Evolutionary conservation across 2,113 vertebrate species (phyloP).

Genomic region (Zapornia atra): DNA sequence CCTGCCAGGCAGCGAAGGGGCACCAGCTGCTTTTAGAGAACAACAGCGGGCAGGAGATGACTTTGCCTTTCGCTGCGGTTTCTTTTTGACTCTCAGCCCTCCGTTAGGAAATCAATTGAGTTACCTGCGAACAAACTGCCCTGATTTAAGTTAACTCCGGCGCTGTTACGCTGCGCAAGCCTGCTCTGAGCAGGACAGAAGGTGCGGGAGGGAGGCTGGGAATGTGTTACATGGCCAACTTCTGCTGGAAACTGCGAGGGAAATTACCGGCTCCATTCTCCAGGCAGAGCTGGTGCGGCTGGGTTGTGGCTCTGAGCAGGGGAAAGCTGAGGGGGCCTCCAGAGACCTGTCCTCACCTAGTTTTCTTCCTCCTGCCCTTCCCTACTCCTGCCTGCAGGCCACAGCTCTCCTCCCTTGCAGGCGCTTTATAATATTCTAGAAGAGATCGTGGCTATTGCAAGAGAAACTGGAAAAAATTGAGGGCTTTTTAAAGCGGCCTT

Average conservation of each 20-base stretch:
- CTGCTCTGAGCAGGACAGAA: fast-evolving
- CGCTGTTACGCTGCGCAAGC: fast-evolving
- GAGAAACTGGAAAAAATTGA: neutral
- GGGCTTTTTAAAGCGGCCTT: neutral
- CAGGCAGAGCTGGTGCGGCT: too few relatives aligned
- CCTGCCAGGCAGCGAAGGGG: neutral
- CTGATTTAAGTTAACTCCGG: neutral
- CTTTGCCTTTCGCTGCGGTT: neutral
- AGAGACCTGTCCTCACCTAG: fast-evolving
- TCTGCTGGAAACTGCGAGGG: fast-evolving
- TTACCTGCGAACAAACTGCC: neutral
- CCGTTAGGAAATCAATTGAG: fast-evolving
- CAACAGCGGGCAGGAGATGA: fast-evolving
- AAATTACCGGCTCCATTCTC: neutral
- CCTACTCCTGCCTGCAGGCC: fast-evolving
- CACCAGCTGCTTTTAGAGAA: neutral
- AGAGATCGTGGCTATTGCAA: fast-evolving
- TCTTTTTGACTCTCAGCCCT: neutral
- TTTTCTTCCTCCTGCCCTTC: neutral
- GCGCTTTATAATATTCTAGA: neutral
- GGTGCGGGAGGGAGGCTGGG: neutral
- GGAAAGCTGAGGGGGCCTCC: neutral
- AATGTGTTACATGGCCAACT: neutral
- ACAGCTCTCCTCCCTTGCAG: neutral
- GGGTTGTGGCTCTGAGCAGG: neutral